phyloP scores from a whole-genome alignment of 2,797 vertebrate species.

The Micropoecilia bifurca region DNA sequence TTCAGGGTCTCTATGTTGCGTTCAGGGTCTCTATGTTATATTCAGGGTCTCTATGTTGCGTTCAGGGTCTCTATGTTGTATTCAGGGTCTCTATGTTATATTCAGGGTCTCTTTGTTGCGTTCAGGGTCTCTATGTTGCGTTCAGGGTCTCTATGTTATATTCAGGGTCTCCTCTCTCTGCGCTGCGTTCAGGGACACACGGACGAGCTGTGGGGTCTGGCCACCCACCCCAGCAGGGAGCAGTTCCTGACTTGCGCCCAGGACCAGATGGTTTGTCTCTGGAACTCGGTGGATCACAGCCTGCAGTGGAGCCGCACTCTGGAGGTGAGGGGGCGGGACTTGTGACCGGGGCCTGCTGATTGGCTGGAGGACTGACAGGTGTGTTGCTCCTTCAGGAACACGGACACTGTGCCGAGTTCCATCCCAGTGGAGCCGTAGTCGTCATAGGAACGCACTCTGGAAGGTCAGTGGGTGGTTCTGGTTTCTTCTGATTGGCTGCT shows the following conservation, averaged over 20 bases:
- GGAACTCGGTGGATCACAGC: constrained; percentile 89
- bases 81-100: neutral
- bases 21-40: too few species aligned
- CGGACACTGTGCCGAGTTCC: constrained; percentile 98
- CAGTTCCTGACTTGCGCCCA: constrained; percentile 95
- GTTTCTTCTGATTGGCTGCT: neutral
- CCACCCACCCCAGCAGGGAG: constrained; percentile 91
- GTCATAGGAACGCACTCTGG: constrained; percentile 97
- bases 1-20: too few species aligned
- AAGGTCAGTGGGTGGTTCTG: constrained; percentile 81
- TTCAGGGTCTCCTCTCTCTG: neutral
- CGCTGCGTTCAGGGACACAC: constrained; percentile 89
- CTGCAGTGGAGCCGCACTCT: constrained; percentile 94
- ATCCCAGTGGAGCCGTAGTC: constrained; percentile 94
- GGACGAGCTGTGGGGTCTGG: constrained; percentile 97
- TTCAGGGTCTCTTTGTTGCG: neutral
- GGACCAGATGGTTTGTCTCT: constrained; percentile 95
- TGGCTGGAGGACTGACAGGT: neutral
- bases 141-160: neutral
- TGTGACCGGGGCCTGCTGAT: neutral
- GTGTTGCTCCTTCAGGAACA: constrained; percentile 84
- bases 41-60: too few species aligned
- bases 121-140: too few species aligned
- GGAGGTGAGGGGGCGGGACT: constrained; percentile 77
- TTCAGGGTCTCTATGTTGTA: neutral